Conservation (phyloP, 2,113 vertebrate genomes). For the Prinia subflava region DNA sequence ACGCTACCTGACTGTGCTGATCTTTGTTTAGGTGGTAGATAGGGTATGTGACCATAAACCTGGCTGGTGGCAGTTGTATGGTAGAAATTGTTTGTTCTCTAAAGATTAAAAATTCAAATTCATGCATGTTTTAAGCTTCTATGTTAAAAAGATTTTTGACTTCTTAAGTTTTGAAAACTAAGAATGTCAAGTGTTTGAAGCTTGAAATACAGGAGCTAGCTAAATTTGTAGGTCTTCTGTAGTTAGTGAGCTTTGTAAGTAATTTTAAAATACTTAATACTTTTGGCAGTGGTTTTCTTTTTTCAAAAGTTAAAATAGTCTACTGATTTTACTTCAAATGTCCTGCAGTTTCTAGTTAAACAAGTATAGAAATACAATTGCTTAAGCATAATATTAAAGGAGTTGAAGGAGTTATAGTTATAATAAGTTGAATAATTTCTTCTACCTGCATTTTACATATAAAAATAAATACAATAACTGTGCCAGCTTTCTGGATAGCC, state of each 20-base stretch:
- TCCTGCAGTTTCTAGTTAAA: background rate
- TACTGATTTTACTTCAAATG: background rate
- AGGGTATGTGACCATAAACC: background rate
- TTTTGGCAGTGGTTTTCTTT: background rate
- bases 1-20: background rate
- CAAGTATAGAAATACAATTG: background rate
- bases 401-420: background rate
- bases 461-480: background rate
- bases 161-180: background rate
- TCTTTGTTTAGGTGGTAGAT: background rate
- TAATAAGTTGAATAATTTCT: background rate
- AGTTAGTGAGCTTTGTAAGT: background rate
- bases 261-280: background rate
- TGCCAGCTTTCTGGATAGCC: background rate
- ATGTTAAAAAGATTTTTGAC: background rate
- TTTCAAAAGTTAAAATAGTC: background rate
- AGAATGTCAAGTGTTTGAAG: background rate
- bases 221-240: background rate
- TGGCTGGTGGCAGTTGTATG: background rate
- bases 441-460: background rate
- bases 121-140: background rate
- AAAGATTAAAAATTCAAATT: background rate
- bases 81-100: background rate
- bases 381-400: background rate
- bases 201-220: background rate